Percentiles rank a stretch among this genome's conserved stretches.
Evolutionary conservation across 2,888 invertebrate species (phyloP).

Genomic region (Epinotia ramella): DNA sequence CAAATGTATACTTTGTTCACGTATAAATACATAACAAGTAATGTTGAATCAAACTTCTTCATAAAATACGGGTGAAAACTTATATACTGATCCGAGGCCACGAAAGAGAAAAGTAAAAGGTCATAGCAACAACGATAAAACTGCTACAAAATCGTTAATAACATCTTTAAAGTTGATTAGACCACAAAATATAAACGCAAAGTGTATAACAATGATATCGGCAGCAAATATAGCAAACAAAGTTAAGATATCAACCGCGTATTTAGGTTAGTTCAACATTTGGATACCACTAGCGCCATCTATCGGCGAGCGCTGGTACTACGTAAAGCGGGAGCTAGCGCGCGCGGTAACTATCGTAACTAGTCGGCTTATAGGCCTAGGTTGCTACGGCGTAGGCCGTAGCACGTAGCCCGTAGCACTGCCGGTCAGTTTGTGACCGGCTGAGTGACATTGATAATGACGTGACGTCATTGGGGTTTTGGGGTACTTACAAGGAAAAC

Average conservation of each 20-base stretch:
- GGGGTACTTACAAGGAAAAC: constrained; percentile 2
- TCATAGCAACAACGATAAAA: not conserved
- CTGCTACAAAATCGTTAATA: not conserved
- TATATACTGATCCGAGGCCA: constrained; percentile 1
- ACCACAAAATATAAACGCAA: not conserved
- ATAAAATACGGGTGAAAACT: constrained; percentile 14
- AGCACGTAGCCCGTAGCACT: constrained; percentile 43
- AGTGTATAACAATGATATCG: not conserved
- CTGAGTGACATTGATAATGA: constrained; percentile 21
- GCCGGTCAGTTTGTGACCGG: not conserved
- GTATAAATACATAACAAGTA: not conserved
- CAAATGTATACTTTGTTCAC: not conserved
- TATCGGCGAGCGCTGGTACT: constrained; percentile 47
- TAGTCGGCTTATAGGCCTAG: constrained; percentile 35
- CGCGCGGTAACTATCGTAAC: constrained; percentile 27
- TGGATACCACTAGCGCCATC: constrained; percentile 59
- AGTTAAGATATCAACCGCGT: constrained; percentile 22
- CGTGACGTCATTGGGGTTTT: constrained; percentile 1
- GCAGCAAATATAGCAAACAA: constrained; percentile 18
- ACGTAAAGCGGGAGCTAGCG: constrained; percentile 31
- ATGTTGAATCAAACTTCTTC: not conserved
- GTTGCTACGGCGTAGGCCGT: constrained; percentile 42
- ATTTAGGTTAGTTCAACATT: constrained; percentile 35
- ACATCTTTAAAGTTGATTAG: constrained; percentile 9
- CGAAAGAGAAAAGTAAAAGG: constrained; percentile 9